These are phyloP conservation scores for Machimus atricapillus DNA, from an alignment of 2,888 invertebrate species.

Conservation along the genomic window DNA sequence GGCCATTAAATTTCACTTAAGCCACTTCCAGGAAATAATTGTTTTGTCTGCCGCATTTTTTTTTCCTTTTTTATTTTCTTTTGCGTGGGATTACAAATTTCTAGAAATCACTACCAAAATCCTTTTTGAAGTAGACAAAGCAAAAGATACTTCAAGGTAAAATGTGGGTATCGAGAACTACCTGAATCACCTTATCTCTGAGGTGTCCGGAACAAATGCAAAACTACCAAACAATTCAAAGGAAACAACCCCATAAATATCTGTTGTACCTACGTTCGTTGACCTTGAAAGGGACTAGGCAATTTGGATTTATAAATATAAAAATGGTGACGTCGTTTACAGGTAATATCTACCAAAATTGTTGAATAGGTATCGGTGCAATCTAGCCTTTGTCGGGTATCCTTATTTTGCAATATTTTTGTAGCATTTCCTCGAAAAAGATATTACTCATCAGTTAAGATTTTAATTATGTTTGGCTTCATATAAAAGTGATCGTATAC, in stretches of 20 bases:
- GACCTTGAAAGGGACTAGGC: not conserved
- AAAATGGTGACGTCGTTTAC: not conserved
- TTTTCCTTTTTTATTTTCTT: not conserved
- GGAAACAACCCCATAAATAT: not conserved
- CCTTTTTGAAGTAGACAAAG: not conserved
- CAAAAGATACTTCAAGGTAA: not conserved
- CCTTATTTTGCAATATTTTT: not conserved
- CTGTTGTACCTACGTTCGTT: not conserved
- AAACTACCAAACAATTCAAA: not conserved
- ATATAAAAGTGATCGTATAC: not conserved
- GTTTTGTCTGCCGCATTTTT: not conserved
- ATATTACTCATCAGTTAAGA: not conserved
- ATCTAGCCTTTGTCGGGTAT: not conserved
- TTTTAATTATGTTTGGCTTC: not conserved
- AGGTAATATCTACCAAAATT: not conserved
- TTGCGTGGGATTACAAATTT: not conserved
- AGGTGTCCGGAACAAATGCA: not conserved
- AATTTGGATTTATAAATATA: not conserved
- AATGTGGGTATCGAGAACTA: not conserved
- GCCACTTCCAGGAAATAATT: not conserved
- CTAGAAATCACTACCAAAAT: not conserved
- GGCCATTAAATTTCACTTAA: slow-evolving; percentile 21
- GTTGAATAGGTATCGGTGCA: not conserved
- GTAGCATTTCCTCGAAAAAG: not conserved
- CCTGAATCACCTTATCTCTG: not conserved